phyloP scores from a whole-genome alignment of 1,140 invertebrate species.

The Drosophila pectinifera region DNA sequence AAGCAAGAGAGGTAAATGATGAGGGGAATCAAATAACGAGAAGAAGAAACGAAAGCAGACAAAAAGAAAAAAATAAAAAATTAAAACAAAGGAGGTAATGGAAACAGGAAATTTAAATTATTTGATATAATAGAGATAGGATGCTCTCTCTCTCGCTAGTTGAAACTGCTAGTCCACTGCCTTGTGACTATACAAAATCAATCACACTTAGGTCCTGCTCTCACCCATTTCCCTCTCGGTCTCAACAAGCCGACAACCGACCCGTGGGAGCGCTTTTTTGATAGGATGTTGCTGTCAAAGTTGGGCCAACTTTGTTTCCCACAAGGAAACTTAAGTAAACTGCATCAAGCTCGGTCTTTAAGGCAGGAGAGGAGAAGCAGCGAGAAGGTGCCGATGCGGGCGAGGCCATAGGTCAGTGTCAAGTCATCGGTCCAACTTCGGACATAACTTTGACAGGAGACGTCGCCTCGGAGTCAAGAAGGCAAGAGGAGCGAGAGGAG shows the following conservation, averaged over 20 bases:
- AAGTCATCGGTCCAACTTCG: slow-evolving; percentile 18
- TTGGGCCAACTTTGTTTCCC: slow-evolving; percentile 37
- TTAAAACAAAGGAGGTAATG: background rate
- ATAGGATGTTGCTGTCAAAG: slow-evolving; percentile 29
- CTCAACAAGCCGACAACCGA: background rate
- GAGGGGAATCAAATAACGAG: background rate
- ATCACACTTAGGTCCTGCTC: background rate
- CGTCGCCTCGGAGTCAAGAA: slow-evolving; percentile 1
- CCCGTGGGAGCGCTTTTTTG: slow-evolving; percentile 12
- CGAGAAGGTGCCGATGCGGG: too few species aligned
- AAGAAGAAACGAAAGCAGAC: background rate
- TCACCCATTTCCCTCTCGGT: too few species aligned
- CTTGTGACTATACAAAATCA: background rate
- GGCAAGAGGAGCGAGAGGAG: too few species aligned
- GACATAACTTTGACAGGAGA: slow-evolving; percentile 42
- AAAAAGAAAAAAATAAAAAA: background rate
- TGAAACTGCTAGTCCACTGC: background rate
- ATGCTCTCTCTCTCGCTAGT: background rate
- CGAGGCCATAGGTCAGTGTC: slow-evolving; percentile 14
- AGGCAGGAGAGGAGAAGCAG: background rate
- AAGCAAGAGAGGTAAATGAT: background rate
- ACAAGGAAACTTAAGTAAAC: slow-evolving; percentile 66
- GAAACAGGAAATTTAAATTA: too few species aligned
- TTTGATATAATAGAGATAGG: background rate
- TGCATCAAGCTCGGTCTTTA: slow-evolving; percentile 64